Evolutionary conservation across 2,797 vertebrate species (phyloP), one percentile per base, ranked within the genome.

Genomic region (Benthosema pterotum): DNA sequence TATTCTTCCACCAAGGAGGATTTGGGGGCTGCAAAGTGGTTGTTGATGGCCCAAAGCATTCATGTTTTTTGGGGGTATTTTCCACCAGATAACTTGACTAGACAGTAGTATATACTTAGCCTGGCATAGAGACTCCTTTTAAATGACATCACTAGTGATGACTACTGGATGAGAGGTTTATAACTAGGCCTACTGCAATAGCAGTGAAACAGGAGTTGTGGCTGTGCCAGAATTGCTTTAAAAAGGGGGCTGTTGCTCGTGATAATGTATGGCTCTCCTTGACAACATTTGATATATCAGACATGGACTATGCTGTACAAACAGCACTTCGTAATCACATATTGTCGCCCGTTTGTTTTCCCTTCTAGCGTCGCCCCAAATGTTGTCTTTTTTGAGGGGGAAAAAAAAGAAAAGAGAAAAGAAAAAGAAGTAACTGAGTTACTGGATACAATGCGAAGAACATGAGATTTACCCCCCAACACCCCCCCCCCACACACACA

Each of bases 381-480:
- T 77, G 82, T 87, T 90, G 80, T 88, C 90, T 87, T 91, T 83
- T 47, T 58, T 11, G 18, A 5, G n/a, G n/a, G 9, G 18, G 38
- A 14, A 11, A 19, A 58, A 17, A 12, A 19, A 25, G 67, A 75
- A 83, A 82, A 75, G 75, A 14, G 9, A 22, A 58, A 12, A 12
- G n/a, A 25, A 67, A 77, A 83, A 82, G 75, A 75, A 74, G 79
- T 92, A 93, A 93, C 85, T 59, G 69, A 84, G 86, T 93, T 93
- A 90, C 67, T 49, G 77, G 79, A 86, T 68, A 85, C 88, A 92
- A 89, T 91, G 85, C 71, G 80, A 85, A 86, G 86, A 88, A 88
- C 89, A 88, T 88, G 85, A 90, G 88, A 90, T 92, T 90, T 87
- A 79, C 75, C 71, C 76, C 49, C 48, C 58, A 1, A 18, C 19